Percentiles rank a stretch among this genome's conserved stretches.
Evolutionary conservation across 2,113 vertebrate species (phyloP).

Genomic region (Oophaga pumilio): DNA sequence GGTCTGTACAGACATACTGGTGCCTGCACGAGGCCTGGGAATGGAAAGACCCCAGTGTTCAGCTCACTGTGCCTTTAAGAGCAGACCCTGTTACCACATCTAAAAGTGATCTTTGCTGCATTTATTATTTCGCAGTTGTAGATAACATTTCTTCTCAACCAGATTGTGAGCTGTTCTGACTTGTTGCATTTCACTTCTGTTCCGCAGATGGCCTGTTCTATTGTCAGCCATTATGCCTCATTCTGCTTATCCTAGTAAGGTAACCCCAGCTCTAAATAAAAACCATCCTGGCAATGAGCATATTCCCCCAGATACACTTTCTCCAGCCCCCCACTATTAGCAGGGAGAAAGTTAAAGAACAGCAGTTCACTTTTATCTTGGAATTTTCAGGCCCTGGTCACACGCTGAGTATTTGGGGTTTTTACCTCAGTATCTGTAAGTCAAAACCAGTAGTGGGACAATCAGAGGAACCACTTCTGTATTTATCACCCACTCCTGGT

Average conservation of each 20-base stretch:
- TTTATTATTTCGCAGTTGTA: background rate
- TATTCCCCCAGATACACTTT: too few relatives aligned
- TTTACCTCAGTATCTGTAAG: too few relatives aligned
- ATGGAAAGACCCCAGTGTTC: background rate
- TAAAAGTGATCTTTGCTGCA: background rate
- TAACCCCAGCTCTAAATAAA: background rate
- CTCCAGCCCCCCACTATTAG: too few relatives aligned
- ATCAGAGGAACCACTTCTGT: too few relatives aligned
- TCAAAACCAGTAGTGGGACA: too few relatives aligned
- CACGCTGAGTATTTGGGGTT: too few relatives aligned
- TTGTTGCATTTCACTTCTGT: background rate
- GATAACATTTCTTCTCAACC: background rate
- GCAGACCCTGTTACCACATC: background rate
- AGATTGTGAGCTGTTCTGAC: slow-evolving; percentile 33
- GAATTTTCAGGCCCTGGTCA: too few relatives aligned
- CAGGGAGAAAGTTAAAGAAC: too few relatives aligned
- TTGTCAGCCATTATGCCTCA: background rate
- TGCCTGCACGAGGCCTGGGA: background rate
- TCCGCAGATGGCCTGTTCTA: background rate
- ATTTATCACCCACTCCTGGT: too few relatives aligned
- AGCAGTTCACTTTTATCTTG: too few relatives aligned
- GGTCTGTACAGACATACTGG: background rate
- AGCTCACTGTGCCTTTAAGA: background rate
- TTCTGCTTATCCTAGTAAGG: background rate
- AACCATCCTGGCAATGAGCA: too few relatives aligned